A percentile compares a stretch with the other conserved stretches of the same genome.
phyloP scores from a whole-genome alignment of 2,797 vertebrate species.

The Sebastes diaconus region DNA sequence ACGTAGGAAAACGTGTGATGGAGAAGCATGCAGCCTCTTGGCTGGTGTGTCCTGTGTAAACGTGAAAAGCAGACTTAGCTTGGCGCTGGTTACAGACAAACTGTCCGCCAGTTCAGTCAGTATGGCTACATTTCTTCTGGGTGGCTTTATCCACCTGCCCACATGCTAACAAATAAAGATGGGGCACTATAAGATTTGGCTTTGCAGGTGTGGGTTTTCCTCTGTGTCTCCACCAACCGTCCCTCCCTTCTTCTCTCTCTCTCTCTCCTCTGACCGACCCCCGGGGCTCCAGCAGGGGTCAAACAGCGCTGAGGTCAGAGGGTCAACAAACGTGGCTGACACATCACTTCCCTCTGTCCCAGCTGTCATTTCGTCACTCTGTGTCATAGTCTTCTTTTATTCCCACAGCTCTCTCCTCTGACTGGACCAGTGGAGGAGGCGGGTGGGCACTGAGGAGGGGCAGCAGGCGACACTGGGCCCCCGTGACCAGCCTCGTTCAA shows the following conservation, averaged over 20 bases:
- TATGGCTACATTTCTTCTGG: conserved; percentile 73
- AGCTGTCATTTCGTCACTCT: conserved; percentile 3
- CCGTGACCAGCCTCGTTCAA: conserved; percentile 30
- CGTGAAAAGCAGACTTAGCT: conserved; percentile 64
- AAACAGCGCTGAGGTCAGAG: conserved; percentile 9
- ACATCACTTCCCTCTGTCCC: neutral
- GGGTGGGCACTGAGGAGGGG: conserved; percentile 41
- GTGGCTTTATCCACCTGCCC: conserved; percentile 56
- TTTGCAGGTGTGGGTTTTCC: conserved; percentile 45
- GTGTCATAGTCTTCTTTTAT: neutral
- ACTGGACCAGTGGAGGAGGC: conserved; percentile 25
- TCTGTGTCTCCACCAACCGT: conserved; percentile 3
- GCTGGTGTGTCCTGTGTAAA: conserved; percentile 73
- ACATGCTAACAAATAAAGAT: conserved; percentile 57
- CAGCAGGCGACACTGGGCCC: conserved; percentile 11
- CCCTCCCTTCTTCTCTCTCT: neutral
- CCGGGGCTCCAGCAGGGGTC: conserved; percentile 45
- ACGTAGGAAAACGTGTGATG: conserved; percentile 56
- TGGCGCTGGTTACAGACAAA: conserved; percentile 58
- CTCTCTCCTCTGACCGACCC: conserved; percentile 10
- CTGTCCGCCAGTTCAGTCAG: conserved; percentile 51
- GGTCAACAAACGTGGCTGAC: conserved; percentile 7
- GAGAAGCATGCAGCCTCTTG: conserved; percentile 72
- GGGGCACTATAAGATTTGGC: conserved; percentile 59
- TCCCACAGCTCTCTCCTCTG: neutral